These are phyloP conservation scores for Guaruba guarouba DNA, from an alignment of 2,113 vertebrate genomes.

Conservation along the genomic window DNA sequence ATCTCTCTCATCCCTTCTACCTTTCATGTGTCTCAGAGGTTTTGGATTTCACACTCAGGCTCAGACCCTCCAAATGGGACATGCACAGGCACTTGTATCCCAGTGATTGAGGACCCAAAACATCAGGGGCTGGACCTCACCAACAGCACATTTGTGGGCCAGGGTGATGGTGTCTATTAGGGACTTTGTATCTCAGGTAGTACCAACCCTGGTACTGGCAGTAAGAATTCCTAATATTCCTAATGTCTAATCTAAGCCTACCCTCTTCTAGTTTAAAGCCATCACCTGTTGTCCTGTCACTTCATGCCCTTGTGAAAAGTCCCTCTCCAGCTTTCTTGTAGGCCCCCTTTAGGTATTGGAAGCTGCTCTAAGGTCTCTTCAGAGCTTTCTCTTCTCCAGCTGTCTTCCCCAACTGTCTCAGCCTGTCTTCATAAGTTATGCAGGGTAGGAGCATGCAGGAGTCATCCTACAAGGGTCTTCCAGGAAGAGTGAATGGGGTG, in stretches of 20 bases:
- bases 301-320: background rate
- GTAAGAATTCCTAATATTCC: background rate
- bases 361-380: background rate
- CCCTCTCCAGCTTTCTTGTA: background rate
- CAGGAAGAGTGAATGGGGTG: accelerated
- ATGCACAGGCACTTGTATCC: background rate
- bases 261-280: background rate
- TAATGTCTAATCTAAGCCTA: background rate
- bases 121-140: background rate
- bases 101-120: background rate
- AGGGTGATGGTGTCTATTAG: background rate
- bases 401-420: background rate
- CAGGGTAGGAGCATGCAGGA: background rate
- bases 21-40: background rate
- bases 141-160: too few relatives aligned
- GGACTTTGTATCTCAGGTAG: background rate
- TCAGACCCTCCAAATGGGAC: background rate
- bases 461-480: background rate
- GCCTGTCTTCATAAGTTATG: background rate
- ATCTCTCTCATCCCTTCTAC: background rate
- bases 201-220: background rate
- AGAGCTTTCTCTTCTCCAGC: background rate
- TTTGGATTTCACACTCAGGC: background rate
- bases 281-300: background rate
- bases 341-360: background rate